Percentiles rank a stretch among this genome's conserved stretches.
These are phyloP conservation scores for Tipula unca DNA, from an alignment of 2,888 invertebrate species.

Conservation along the genomic window DNA sequence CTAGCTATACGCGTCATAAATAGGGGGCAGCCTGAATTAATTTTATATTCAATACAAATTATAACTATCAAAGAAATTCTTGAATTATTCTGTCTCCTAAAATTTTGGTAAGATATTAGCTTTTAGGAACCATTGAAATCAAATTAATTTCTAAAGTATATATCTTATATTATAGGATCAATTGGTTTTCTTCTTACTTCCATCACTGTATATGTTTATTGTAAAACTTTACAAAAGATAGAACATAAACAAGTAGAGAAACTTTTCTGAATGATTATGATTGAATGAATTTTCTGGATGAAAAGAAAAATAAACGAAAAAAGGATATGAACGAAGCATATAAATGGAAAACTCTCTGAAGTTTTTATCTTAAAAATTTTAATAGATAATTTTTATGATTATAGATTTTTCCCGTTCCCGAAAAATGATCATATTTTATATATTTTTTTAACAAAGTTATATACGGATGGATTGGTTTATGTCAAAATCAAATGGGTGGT, in stretches of 20 bases:
- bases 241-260: neutral
- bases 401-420: neutral
- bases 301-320: neutral
- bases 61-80: no score
- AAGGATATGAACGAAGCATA: neutral
- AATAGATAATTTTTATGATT: neutral
- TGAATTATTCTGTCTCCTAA: no score
- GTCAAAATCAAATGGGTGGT: neutral
- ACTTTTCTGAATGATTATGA: neutral
- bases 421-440: neutral
- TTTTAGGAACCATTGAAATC: no score
- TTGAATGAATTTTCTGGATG: neutral
- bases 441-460: neutral
- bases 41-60: no score
- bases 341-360: neutral
- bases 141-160: no score
- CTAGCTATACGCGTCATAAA: no score
- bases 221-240: neutral
- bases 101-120: no score
- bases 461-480: neutral
- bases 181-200: neutral
- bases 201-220: neutral
- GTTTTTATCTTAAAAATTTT: neutral
- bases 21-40: no score
- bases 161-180: no score